Evolutionary conservation across 2,888 invertebrate genomes (phyloP).

Genomic region (Antitype chi): DNA sequence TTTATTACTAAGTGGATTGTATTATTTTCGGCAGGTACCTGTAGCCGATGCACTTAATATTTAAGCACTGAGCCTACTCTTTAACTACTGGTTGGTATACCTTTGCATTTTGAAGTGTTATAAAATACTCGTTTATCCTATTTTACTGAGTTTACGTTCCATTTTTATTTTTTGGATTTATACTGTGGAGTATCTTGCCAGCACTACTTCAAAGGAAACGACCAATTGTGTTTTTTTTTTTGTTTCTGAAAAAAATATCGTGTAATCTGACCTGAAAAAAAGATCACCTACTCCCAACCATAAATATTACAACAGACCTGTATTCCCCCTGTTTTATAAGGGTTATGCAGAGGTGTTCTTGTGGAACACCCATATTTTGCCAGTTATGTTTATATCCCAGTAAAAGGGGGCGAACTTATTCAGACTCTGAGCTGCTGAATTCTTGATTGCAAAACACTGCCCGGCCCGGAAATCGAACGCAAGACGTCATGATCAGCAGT

Average conservation of each 20-base stretch:
- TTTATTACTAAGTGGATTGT: slow-evolving; percentile 37
- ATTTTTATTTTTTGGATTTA: neutral
- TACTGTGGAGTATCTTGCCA: neutral
- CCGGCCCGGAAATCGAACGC: neutral
- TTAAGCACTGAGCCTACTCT: neutral
- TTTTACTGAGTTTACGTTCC: neutral
- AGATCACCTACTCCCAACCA: neutral
- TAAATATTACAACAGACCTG: too few species aligned
- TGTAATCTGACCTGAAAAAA: neutral
- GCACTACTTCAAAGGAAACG: neutral
- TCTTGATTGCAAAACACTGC: neutral
- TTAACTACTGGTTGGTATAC: too few species aligned
- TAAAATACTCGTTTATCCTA: neutral
- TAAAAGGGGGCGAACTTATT: neutral
- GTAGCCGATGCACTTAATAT: neutral
- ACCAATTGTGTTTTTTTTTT: neutral
- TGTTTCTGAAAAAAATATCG: neutral
- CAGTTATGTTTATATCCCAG: too few species aligned
- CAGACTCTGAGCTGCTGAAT: neutral
- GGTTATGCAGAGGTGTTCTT: too few species aligned
- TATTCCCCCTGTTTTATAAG: too few species aligned
- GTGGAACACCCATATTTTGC: too few species aligned
- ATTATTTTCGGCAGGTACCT: slow-evolving; percentile 25
- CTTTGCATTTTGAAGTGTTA: neutral
- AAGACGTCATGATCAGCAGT: neutral